Evolutionary conservation across 2,113 vertebrate species (phyloP), one percentile per base, ranked within the genome.

Genomic region (Lampris incognitus): DNA sequence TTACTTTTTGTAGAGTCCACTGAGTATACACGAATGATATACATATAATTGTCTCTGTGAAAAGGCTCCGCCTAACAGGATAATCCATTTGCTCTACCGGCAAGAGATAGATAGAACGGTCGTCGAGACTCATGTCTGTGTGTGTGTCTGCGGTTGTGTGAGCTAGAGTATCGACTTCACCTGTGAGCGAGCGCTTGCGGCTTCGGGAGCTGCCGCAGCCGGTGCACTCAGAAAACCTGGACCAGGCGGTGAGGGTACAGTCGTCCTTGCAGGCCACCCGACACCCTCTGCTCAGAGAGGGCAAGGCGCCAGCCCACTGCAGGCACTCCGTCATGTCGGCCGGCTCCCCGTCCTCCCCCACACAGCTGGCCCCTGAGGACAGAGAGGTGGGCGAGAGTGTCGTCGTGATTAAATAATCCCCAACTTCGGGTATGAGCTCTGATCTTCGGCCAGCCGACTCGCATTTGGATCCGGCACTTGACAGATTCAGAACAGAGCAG

Each of bases 181-280:
- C 98, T 94, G 96, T 94, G 62, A 98, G 94, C 0, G 95, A 94
- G 5, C 98, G 92, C 39, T 91, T 93, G 62, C 96, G 94, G 1
- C 74, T 94, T n/a, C 88, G 93, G 1, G 79, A 88, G 66, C 93
- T 86, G 81, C 90, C 95, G 81, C 97, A 99, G 69, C 92, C 94
- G 1, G 76, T 54, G 72, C 98, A 99, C 0, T 96, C 87, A 0
- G 96, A 95, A 79, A 98, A 99, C 79, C 93, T 96, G 75, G 97
- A 97, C 98, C 98, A 99, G 38, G 94, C 62, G 5, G 95, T 97
- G 2, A 99, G 95, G 0, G 93, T 92, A 87, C 98, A 99, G 90
- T 99, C 98, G 0, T 99, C 96, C 76, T 90, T 95, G 87, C 98
- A 99, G 4, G 96, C 91, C 36, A 97, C 2, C 0, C 79, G 76